Conservation (phyloP, 2,888 invertebrate species). For the Platycnemis pennipes region DNA sequence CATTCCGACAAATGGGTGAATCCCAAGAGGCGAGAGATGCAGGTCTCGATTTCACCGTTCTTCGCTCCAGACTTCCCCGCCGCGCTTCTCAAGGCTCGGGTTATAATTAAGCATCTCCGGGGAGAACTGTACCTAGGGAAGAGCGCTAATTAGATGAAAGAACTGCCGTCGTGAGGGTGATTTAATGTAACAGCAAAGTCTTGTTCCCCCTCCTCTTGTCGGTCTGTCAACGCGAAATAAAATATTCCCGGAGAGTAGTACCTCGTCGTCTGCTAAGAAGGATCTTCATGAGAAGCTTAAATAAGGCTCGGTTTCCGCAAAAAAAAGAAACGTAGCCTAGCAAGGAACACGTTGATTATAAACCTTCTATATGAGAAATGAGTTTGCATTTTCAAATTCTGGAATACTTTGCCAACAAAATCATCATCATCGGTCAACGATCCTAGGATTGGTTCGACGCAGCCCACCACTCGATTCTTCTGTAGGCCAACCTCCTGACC, state of each 20-base stretch:
- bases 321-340: too few species aligned
- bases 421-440: too few species aligned
- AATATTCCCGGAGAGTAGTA: not conserved
- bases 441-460: too few species aligned
- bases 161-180: not conserved
- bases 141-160: constrained; percentile 22
- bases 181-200: not conserved
- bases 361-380: too few species aligned
- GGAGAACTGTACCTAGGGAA: not conserved
- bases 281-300: too few species aligned
- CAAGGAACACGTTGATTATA: too few species aligned
- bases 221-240: not conserved
- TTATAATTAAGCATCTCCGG: constrained; percentile 13
- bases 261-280: not conserved
- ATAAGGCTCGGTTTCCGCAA: too few species aligned
- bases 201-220: not conserved
- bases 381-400: too few species aligned
- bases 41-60: not conserved
- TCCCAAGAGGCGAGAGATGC: not conserved
- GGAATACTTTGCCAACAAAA: too few species aligned
- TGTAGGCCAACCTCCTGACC: too few species aligned
- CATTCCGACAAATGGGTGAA: not conserved
- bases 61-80: not conserved
- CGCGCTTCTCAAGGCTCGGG: not conserved
- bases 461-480: too few species aligned